Base-by-base conservation (phyloP, 2,797 vertebrate species). In the Anguilla obscura region DNA sequence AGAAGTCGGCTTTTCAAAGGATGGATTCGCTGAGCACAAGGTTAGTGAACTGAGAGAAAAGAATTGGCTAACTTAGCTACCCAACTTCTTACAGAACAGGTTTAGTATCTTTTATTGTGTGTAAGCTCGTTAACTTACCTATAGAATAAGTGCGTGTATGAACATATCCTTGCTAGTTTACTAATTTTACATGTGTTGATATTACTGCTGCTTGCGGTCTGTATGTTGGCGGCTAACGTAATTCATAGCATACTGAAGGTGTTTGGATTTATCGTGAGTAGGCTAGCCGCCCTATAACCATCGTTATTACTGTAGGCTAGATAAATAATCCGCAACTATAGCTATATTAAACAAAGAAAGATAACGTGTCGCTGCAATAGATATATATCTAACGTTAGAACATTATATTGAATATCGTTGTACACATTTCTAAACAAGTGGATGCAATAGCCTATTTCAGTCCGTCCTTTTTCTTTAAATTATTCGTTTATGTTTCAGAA, bases 41-140 rank as follows among this genome's bases (percentile, higher is more conserved):
- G 91, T 92, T 76, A 86, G 91, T 90, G 54, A 60, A 27, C 50
- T 50, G 27, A 69, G 27, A 18, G 74, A 16, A 50, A 24, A 7
- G 1, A 5, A 0, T 79, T 45, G 7, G 4, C 40, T 45, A 18
- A 0, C 16, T 18, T 45, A 45, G 36, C 27, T 4, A 87, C 10
- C 0, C 83, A 18, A 80, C 21, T 52, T 21, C 50, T 16, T 16
- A n/a, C 63, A 27, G 63, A 66, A 0, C 24, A 66, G n/a, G 63
- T 66, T 66, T 69, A 18, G 58, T 18, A 27, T 16, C 16, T 58
- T 21, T 45, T 58, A 1, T 56, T 58, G 56, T 58, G 56, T 16
- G 14, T 3, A 3, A 52, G 10, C 50, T 52, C 50, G 50, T 8
- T 12, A 8, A 52, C 4, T 4, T 8, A 52, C 50, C 50, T 52